These are phyloP conservation scores for Cheilosia variabilis DNA, from an alignment of 2,888 invertebrate genomes.

Conservation along the genomic window DNA sequence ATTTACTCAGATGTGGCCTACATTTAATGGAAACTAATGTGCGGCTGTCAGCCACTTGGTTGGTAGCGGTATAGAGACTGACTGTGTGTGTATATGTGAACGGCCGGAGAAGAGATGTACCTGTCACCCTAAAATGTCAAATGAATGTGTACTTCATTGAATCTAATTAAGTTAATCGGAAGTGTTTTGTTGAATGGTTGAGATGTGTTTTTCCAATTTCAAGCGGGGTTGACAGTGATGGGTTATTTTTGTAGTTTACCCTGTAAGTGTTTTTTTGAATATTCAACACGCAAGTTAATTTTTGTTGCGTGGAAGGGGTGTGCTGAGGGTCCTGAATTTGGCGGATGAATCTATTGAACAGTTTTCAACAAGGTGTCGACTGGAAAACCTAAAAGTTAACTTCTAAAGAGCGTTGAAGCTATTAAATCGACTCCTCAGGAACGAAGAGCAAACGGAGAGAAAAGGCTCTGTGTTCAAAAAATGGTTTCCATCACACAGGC, in stretches of 20 bases:
- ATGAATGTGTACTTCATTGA: constrained; percentile 66
- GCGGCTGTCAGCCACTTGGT: constrained; percentile 74
- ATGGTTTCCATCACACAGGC: too few species aligned
- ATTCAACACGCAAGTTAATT: too few species aligned
- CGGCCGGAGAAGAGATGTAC: constrained; percentile 46
- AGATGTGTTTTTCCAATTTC: background rate
- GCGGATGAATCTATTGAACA: too few species aligned
- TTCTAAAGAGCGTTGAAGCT: too few species aligned
- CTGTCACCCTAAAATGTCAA: constrained; percentile 67
- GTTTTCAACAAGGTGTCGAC: too few species aligned
- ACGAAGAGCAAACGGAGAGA: too few species aligned
- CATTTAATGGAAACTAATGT: constrained; percentile 76
- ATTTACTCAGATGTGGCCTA: constrained; percentile 75
- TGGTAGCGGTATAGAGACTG: constrained; percentile 15
- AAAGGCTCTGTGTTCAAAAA: too few species aligned
- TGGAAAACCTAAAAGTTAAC: too few species aligned
- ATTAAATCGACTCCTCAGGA: too few species aligned
- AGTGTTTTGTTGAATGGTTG: constrained; percentile 45
- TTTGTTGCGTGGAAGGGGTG: too few species aligned
- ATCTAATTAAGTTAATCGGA: constrained; percentile 74
- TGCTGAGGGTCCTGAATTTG: too few species aligned
- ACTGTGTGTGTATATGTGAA: constrained; percentile 13
- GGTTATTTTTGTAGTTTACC: constrained; percentile 3
- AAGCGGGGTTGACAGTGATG: constrained; percentile 25
- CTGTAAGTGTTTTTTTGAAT: too few species aligned